Conservation (phyloP, 2,113 vertebrate species). For the Corydoras maculifer region DNA sequence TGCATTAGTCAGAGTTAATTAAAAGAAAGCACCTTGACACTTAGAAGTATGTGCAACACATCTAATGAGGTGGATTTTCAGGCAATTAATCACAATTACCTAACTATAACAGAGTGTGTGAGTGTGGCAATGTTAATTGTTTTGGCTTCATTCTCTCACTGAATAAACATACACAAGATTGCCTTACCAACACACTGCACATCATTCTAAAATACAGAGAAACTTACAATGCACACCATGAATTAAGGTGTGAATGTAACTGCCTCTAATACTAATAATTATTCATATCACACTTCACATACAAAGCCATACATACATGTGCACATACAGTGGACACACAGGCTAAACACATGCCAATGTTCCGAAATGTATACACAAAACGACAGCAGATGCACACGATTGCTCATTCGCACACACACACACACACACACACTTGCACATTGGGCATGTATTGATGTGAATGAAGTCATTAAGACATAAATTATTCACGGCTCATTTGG, state of each 20-base stretch:
- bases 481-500: constrained; percentile 76
- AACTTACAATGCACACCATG: no score
- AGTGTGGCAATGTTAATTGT: constrained; percentile 11
- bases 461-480: constrained; percentile 73
- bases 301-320: no score
- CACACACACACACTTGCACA: constrained; percentile 19
- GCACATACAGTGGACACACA: no score
- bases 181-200: no score
- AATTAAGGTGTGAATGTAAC: no score
- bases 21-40: constrained; percentile 17
- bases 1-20: constrained; percentile 3
- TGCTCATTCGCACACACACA: background rate
- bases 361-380: no score
- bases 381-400: no score
- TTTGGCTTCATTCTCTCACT: constrained; percentile 7
- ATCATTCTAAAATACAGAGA: no score
- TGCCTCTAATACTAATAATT: no score
- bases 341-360: no score
- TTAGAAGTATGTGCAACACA: constrained; percentile 5
- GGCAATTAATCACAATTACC: constrained; percentile 25
- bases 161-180: constrained; percentile 1
- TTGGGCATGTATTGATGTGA: constrained; percentile 65
- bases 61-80: constrained; percentile 8
- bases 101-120: constrained; percentile 15
- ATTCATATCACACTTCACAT: no score